phyloP scores from a whole-genome alignment of 2,797 vertebrate genomes.

The Jordanella pulchra region DNA sequence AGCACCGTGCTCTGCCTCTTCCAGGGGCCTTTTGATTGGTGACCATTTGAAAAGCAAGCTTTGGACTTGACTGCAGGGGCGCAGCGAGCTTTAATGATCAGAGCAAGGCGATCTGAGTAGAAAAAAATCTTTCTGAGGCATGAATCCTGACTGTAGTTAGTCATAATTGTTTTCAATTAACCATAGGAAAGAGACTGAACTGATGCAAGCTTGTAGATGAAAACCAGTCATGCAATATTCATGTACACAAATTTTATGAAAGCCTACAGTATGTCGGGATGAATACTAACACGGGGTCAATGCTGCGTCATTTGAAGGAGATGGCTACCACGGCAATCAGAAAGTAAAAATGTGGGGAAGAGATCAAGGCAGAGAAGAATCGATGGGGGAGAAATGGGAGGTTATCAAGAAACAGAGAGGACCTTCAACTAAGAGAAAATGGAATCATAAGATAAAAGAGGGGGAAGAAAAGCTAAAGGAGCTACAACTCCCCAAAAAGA shows the following conservation, averaged over 20 bases:
- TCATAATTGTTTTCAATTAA: constrained; percentile 78
- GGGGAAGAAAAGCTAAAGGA: constrained; percentile 54
- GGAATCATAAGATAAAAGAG: constrained; percentile 71
- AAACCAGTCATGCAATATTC: constrained; percentile 74
- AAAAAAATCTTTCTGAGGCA: constrained; percentile 53
- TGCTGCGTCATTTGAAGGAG: constrained; percentile 42
- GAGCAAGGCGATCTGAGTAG: constrained; percentile 38
- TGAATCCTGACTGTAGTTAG: constrained; percentile 57
- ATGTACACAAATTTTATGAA: constrained; percentile 77
- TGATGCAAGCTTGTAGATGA: constrained; percentile 65
- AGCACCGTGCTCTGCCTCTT: constrained; percentile 58
- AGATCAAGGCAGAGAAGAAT: constrained; percentile 47
- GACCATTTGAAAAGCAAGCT: constrained; percentile 66
- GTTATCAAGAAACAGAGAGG: constrained; percentile 56
- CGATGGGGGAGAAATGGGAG: constrained; percentile 47
- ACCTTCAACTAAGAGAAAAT: constrained; percentile 69
- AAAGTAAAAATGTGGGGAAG: constrained; percentile 21
- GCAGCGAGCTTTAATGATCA: constrained; percentile 36
- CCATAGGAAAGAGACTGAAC: constrained; percentile 48
- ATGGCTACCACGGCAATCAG: constrained; percentile 14
- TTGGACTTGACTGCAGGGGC: constrained; percentile 48
- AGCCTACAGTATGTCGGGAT: constrained; percentile 70
- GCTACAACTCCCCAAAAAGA: constrained; percentile 68
- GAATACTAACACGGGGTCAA: constrained; percentile 67
- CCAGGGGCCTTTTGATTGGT: constrained; percentile 70